These are phyloP conservation scores for Motacilla alba DNA, from an alignment of 2,113 vertebrate genomes.

Conservation along the genomic window DNA sequence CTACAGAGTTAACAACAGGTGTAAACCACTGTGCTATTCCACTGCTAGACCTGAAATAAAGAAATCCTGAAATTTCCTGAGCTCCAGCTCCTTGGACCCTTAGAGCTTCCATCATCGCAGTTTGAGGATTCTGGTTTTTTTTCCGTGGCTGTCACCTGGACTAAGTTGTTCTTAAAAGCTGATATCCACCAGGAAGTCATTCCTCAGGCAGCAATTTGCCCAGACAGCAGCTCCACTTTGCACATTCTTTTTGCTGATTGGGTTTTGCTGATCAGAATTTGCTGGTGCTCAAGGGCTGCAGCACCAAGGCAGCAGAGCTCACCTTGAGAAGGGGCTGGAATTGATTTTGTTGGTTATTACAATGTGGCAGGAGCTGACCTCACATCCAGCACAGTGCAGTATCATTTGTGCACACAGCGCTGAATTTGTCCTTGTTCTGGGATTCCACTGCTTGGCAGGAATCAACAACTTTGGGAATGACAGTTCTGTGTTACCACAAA, in stretches of 20 bases:
- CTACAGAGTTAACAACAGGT: conserved; percentile 11
- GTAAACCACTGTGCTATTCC: not conserved
- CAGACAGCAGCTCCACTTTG: not conserved
- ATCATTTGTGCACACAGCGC: not conserved
- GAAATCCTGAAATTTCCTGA: not conserved
- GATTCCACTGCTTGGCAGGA: not conserved
- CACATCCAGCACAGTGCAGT: not conserved
- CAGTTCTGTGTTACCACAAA: not conserved
- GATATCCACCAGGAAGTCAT: not conserved
- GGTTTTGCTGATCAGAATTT: not conserved
- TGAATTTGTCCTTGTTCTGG: not conserved
- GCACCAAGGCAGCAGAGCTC: not conserved
- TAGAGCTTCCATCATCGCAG: not conserved
- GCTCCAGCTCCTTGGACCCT: not conserved
- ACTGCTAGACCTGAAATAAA: not conserved
- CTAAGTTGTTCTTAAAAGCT: not conserved
- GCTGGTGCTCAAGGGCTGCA: not conserved
- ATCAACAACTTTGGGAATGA: not conserved
- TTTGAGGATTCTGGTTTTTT: conserved; percentile 26
- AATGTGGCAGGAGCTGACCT: not conserved
- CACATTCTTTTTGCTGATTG: not conserved
- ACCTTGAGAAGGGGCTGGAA: not conserved
- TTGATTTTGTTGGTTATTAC: conserved; percentile 10
- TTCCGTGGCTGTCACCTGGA: not conserved
- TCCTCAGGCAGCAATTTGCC: conserved; percentile 1